Conservation (phyloP, 1,140 invertebrate genomes). For the Drosophila busckii region DNA sequence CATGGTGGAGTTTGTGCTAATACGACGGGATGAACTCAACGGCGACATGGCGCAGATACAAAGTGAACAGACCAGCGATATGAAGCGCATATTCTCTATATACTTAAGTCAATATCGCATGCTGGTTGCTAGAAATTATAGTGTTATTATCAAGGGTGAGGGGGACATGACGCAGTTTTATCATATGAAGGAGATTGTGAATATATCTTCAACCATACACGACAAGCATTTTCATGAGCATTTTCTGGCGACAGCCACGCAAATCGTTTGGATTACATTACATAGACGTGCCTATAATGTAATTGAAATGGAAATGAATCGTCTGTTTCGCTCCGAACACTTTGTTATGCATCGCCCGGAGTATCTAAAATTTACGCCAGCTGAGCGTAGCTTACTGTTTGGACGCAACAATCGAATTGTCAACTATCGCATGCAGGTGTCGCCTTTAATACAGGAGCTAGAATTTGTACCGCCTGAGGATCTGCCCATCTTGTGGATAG, state of each 20-base stretch:
- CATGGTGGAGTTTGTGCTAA: constrained; percentile 58
- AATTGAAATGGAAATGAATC: constrained; percentile 65
- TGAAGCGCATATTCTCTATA: constrained; percentile 47
- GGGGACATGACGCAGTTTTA: constrained; percentile 52
- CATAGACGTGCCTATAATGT: constrained; percentile 53
- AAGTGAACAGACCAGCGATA: constrained; percentile 49
- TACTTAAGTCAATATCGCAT: constrained; percentile 59
- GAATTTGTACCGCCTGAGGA: constrained; percentile 42
- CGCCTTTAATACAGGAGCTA: constrained; percentile 60
- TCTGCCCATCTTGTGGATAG: constrained; percentile 65
- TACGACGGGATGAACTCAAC: constrained; percentile 56
- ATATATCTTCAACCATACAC: constrained; percentile 49
- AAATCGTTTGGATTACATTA: constrained; percentile 63
- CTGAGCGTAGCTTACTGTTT: constrained; percentile 52
- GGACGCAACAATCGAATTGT: constrained; percentile 48
- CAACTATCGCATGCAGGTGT: constrained; percentile 59
- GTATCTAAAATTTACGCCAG: constrained; percentile 36
- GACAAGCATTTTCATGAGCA: constrained; percentile 56
- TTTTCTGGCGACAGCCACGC: constrained; percentile 49
- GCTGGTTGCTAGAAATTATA: constrained; percentile 66
- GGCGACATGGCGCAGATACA: constrained; percentile 46
- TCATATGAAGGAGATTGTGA: constrained; percentile 52
- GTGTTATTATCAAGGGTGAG: constrained; percentile 50
- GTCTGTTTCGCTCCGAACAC: constrained; percentile 65
- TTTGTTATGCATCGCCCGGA: constrained; percentile 43